These are phyloP conservation scores for Aulostomus chinensis DNA, from an alignment of 2,797 vertebrate genomes.

Conservation along the genomic window DNA sequence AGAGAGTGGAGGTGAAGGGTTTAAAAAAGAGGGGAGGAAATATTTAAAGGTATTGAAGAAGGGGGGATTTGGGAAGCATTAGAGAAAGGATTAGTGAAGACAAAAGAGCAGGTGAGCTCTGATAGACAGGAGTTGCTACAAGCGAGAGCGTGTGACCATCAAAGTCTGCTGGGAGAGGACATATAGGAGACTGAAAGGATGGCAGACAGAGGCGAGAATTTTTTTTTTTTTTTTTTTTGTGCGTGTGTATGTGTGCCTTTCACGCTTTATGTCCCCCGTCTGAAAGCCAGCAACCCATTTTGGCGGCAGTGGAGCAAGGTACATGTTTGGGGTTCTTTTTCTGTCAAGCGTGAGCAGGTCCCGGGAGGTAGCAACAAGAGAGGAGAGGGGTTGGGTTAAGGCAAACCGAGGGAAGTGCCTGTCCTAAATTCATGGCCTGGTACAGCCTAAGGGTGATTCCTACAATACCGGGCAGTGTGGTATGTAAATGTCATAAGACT, in stretches of 20 bases:
- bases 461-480: slow-evolving; percentile 62
- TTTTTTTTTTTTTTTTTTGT: slow-evolving; percentile 18
- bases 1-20: slow-evolving; percentile 13
- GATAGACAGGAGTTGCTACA: slow-evolving; percentile 36
- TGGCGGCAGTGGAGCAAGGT: slow-evolving; percentile 50
- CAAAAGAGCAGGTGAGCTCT: slow-evolving; percentile 63
- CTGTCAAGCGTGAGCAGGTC: slow-evolving; percentile 70
- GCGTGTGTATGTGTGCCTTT: too few species aligned
- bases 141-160: slow-evolving; percentile 32
- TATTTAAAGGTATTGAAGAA: slow-evolving; percentile 35
- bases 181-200: not conserved
- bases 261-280: slow-evolving; percentile 57
- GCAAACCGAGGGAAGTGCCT: slow-evolving; percentile 37
- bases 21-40: slow-evolving; percentile 13
- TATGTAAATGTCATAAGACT: slow-evolving; percentile 78
- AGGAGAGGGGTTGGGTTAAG: not conserved
- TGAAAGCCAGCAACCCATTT: slow-evolving; percentile 52
- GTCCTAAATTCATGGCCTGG: slow-evolving; percentile 72
- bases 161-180: slow-evolving; percentile 25
- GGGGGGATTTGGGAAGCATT: slow-evolving; percentile 10
- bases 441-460: slow-evolving; percentile 73
- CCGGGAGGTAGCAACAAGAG: slow-evolving; percentile 66
- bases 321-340: slow-evolving; percentile 64
- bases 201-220: slow-evolving; percentile 4
- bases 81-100: slow-evolving; percentile 44